Evolutionary conservation across 2,797 vertebrate species (phyloP).

Genomic region (Brotula barbata): DNA sequence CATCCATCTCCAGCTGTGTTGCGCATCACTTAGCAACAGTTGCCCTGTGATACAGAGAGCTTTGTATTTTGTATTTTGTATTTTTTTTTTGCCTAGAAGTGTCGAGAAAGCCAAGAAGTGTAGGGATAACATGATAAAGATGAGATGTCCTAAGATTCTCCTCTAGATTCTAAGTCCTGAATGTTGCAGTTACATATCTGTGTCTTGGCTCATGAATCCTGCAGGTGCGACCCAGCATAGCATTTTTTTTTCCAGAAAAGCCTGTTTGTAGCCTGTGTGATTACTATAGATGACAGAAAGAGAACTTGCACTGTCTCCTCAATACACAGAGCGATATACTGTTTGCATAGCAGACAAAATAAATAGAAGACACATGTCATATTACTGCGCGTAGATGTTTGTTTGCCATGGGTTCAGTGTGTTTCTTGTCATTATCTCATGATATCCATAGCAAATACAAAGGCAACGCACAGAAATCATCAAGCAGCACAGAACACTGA

Average conservation of each 20-base stretch:
- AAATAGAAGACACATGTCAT: background rate
- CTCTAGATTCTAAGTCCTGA: background rate
- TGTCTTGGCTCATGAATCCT: constrained; percentile 1
- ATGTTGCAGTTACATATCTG: constrained; percentile 7
- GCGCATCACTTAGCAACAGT: constrained; percentile 59
- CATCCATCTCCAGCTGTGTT: constrained; percentile 30
- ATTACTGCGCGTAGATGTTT: no score
- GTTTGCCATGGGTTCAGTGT: background rate
- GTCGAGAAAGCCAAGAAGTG: background rate
- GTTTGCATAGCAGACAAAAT: background rate
- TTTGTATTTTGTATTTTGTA: constrained; percentile 5
- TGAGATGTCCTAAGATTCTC: constrained; percentile 7
- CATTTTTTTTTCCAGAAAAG: no score
- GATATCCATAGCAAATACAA: background rate
- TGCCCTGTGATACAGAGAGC: constrained; percentile 23
- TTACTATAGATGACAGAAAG: background rate
- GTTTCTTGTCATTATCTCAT: background rate
- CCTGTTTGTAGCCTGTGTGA: no score
- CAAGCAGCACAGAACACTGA: no score
- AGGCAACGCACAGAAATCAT: background rate
- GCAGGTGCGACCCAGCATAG: no score
- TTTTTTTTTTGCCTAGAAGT: background rate
- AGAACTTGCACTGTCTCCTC: background rate
- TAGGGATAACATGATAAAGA: background rate
- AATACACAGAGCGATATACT: background rate